Base-by-base conservation (phyloP, 2,888 invertebrate species). In the Papilio gigon region DNA sequence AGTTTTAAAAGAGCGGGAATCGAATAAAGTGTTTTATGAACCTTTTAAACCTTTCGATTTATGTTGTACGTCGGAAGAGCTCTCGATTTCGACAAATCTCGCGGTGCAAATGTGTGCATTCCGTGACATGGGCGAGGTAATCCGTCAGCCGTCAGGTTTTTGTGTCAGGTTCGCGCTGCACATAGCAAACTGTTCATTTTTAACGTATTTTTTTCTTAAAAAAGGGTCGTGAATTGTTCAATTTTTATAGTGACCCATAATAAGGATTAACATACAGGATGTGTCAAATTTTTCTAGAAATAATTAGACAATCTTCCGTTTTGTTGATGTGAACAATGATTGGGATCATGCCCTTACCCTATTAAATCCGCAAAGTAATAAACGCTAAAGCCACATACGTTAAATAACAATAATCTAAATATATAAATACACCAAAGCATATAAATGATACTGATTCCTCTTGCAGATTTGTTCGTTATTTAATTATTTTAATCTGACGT, bases 111-210 rank as follows among this genome's bases (percentile, higher is more conserved):
- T 74, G 69, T 72, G 58, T 73, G 73, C 71, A 72, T 70, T 73
- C 67, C 58, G 72, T 77, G 75, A 77, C 76, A 72, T 77, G 77
- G 72, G 70, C 68, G 58, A 65, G 71, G 62, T 75, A 74, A 78
- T 79, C 72, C 73, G 75, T 80, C 78, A 80, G 78, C 75, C 78
- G 76, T 82, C 79, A 77, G 78, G 79, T 82, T 83, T 82, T 72
- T 76, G 76, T 84, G 84, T 77, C 81, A 75, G 67, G 72, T 67
- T 75, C 77, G 78, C 73, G 78, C 68, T 68, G 53, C 73, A 80
- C 83, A 83, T 86, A 84, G 78, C 81, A 84, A 84, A 64, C 70
- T 71, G 75, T 78, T 74, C 68, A 74, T 78, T 74, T 74, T 80
- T 81, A 78, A 79, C 80, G 78, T 22, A 50, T 47, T 9, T 53